A percentile compares a stretch with the other conserved stretches of the same genome.
These are phyloP conservation scores for Drosophila sturtevanti DNA, from an alignment of 1,140 invertebrate genomes.

Conservation along the genomic window DNA sequence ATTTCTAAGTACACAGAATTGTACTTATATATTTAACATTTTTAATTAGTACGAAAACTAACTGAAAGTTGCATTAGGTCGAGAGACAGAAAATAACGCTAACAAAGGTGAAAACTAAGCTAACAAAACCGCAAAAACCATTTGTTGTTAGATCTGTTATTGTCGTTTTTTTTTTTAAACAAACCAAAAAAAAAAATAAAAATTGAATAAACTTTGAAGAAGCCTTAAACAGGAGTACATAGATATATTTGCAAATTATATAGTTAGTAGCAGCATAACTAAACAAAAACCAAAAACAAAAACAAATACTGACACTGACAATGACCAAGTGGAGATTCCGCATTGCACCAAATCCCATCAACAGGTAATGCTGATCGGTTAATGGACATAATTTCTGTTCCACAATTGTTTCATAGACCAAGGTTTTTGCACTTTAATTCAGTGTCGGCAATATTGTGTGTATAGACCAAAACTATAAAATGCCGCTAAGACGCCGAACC, in stretches of 20 bases:
- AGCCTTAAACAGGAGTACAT: slow-evolving; percentile 1
- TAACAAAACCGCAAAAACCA: neutral
- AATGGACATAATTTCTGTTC: neutral
- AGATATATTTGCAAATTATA: too few relatives aligned
- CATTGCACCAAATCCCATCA: neutral
- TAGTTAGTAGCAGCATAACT: neutral
- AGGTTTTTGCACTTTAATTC: slow-evolving; percentile 70
- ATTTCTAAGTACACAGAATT: too few relatives aligned
- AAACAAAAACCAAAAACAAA: neutral
- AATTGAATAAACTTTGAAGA: neutral
- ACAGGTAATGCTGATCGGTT: neutral
- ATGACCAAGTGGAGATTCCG: neutral
- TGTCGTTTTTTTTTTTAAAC: neutral
- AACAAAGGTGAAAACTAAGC: neutral
- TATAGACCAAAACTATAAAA: slow-evolving; percentile 58
- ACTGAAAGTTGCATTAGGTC: neutral
- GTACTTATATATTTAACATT: neutral
- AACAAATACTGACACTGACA: slow-evolving; percentile 7
- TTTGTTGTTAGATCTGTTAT: neutral
- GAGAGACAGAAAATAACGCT: neutral
- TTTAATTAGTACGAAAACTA: neutral
- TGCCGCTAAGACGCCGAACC: slow-evolving; percentile 39
- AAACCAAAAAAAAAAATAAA: neutral
- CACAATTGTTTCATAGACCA: slow-evolving; percentile 4
- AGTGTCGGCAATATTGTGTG: neutral